Percentiles rank a stretch among this genome's conserved stretches.
These are phyloP conservation scores for Chymomyza procnemis DNA, from an alignment of 2,888 invertebrate species.

Conservation along the genomic window DNA sequence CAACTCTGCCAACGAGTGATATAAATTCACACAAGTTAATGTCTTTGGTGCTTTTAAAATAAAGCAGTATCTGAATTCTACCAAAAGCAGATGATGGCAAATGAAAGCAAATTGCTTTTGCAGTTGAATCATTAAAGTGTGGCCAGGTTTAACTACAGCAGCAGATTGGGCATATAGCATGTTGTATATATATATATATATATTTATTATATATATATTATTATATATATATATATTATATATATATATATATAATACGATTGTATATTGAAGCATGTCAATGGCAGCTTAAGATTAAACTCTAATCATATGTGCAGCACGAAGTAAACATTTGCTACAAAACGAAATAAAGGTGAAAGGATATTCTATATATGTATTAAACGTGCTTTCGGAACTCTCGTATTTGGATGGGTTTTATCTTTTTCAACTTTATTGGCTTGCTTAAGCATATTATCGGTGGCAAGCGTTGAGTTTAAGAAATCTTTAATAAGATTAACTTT, in stretches of 20 bases:
- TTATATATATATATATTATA: too few relatives aligned
- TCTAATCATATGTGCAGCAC: background rate
- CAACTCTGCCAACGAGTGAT: slow-evolving; percentile 56
- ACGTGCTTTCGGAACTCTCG: too few relatives aligned
- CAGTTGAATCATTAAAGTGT: background rate
- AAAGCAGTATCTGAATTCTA: slow-evolving; percentile 18
- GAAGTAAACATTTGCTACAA: background rate
- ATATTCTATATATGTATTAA: too few relatives aligned
- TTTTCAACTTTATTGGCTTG: too few relatives aligned
- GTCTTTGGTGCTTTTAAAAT: slow-evolving; percentile 65
- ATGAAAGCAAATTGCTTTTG: background rate
- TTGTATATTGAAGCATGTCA: background rate
- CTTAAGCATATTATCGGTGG: too few relatives aligned
- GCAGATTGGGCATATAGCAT: slow-evolving; percentile 22
- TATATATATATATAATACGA: background rate
- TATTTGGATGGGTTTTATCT: too few relatives aligned
- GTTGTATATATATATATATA: too few relatives aligned
- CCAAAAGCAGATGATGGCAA: background rate
- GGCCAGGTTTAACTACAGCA: background rate
- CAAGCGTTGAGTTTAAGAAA: too few relatives aligned
- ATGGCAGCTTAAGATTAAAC: background rate
- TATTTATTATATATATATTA: too few relatives aligned
- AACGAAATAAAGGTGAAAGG: background rate
- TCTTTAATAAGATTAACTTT: too few relatives aligned
- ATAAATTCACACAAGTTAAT: slow-evolving; percentile 68